These are phyloP conservation scores for Cordylochernes scorpioides DNA, from an alignment of 2,888 invertebrate genomes.

Conservation along the genomic window DNA sequence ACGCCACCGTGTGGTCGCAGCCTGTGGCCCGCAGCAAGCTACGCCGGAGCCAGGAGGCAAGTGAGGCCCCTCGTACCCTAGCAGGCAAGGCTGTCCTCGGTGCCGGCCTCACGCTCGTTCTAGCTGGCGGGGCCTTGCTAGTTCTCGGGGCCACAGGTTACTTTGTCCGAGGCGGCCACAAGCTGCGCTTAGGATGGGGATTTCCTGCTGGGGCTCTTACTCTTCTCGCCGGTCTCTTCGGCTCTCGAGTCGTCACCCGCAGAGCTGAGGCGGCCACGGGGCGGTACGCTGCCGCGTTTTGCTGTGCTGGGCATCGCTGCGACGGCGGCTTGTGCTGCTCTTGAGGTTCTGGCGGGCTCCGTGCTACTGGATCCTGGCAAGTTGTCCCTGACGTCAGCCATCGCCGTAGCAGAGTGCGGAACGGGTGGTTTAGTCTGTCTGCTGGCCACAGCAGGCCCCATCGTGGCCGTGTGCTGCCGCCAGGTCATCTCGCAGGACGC, in stretches of 20 bases:
- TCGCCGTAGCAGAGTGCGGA: constrained; percentile 1
- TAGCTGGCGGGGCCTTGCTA: constrained; percentile 1
- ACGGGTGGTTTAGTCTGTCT: neutral
- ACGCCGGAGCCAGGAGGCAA: neutral
- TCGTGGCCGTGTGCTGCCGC: no score
- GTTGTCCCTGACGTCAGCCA: constrained; percentile 1
- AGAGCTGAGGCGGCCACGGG: neutral
- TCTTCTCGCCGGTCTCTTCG: constrained; percentile 1
- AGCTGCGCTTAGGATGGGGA: constrained; percentile 1
- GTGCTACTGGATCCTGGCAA: neutral
- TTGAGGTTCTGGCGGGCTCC: neutral
- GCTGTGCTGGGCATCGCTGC: neutral
- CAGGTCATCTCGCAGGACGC: no score
- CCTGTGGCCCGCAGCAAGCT: constrained; percentile 2
- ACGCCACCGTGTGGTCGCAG: constrained; percentile 3
- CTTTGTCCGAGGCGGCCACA: constrained; percentile 3
- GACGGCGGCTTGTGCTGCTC: neutral
- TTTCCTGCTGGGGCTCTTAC: constrained; percentile 1
- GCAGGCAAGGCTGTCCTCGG: constrained; percentile 3
- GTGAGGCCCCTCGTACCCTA: constrained; percentile 1
- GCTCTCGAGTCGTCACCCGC: neutral
- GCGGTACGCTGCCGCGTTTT: neutral
- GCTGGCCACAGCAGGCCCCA: neutral
- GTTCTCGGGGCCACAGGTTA: constrained; percentile 3
- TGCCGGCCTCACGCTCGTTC: constrained; percentile 1